phyloP scores from a whole-genome alignment of 2,888 invertebrate genomes.

The Gandaritis pyraliata region DNA sequence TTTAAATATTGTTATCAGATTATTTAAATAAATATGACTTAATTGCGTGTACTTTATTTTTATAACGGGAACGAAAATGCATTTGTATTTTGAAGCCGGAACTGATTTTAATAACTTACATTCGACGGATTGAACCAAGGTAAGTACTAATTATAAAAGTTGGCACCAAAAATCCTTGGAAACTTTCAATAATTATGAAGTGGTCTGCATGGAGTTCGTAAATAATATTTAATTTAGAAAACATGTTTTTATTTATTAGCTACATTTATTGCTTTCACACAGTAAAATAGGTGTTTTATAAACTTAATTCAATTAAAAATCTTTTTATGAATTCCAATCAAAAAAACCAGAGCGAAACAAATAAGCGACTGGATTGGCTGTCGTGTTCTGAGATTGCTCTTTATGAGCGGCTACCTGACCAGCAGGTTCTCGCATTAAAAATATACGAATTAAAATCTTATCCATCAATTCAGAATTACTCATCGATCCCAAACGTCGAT shows the following conservation, averaged over 20 bases:
- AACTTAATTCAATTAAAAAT: conserved; percentile 26
- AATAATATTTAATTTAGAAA: not conserved
- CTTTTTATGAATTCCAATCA: conserved; percentile 9
- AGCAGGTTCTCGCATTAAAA: not conserved
- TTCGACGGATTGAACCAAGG: conserved; percentile 31
- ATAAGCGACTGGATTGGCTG: not conserved
- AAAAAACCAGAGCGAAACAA: not conserved
- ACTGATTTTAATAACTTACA: conserved; percentile 51
- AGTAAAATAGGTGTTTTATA: not conserved
- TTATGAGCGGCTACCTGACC: conserved; percentile 1
- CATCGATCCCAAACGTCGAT: conserved; percentile 30
- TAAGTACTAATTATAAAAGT: not conserved
- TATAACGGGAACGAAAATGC: conserved; percentile 48
- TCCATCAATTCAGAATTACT: conserved; percentile 32
- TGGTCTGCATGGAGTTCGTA: not conserved
- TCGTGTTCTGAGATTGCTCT: not conserved
- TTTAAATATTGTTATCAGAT: conserved; percentile 47
- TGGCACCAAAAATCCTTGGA: not conserved
- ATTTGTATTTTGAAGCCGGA: conserved; percentile 46
- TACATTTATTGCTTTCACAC: conserved; percentile 2
- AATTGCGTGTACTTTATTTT: conserved; percentile 46
- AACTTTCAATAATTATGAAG: not conserved
- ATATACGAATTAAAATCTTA: conserved; percentile 3
- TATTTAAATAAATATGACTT: conserved; percentile 50
- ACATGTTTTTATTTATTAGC: not conserved